Base-by-base conservation (phyloP, 2,888 invertebrate species). In the Atethmia centrago region DNA sequence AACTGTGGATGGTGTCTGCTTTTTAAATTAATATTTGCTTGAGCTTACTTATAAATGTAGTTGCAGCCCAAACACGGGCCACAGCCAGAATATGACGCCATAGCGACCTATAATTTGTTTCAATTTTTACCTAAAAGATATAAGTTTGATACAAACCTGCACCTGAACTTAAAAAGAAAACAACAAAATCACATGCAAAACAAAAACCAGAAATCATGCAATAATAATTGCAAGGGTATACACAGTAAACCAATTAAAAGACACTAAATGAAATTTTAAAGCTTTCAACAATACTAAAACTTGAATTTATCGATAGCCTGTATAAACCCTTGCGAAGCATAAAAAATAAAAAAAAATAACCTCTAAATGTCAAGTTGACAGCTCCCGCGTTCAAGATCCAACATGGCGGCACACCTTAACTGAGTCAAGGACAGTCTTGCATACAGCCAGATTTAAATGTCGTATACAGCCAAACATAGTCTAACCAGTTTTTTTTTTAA, bases 361-460 rank as follows among this genome's bases (percentile, higher is more conserved):
- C 95, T 94, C 88, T 71, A 88, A 89, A 92, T 80, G 84, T 90
- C 92, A 90, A 85, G 92, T 68, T 92, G 94, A 92, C 94, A 93
- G 91, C 89, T 85, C 87, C 88, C 85, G 87, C 88, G 89, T 74
- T 65, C 76, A 47, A 74, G 51, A 74, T 87, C 89, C 89, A 93
- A 93, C 83, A 93, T 93, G 94, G 92, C 93, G 91, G 83, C 92
- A 90, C 89, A 88, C 93, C 87, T 85, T 87, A 88, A 89, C 87
- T 90, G 84, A 90, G 93, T 90, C 94, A 94, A 93, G 94, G 93
- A 84, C 90, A 83, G 79, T 84, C 78, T 88, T 90, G 88, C 88
- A 87, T 76, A 85, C 86, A 85, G 83, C 85, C 79, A 80, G 83
- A 81, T 88, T 87, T 81, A 88, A 91, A 91, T 90, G 88, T 87